Evolutionary conservation across 2,888 invertebrate species (phyloP).

Genomic region (Ophion ventricosus): DNA sequence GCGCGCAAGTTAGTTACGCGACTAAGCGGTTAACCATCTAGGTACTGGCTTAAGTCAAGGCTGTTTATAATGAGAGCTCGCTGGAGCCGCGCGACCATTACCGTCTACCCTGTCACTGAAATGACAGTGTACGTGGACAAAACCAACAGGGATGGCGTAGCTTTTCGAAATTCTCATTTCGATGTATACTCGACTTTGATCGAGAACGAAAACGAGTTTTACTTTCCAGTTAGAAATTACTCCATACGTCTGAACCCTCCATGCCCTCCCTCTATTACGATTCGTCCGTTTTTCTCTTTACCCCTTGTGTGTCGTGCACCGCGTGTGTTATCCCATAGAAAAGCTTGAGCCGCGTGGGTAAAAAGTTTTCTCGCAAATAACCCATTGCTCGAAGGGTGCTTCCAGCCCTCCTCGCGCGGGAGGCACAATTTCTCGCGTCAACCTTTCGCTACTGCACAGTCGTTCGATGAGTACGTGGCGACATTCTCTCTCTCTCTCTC

Average conservation of each 20-base stretch:
- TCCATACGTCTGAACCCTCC: constrained; percentile 65
- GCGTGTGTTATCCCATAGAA: constrained; percentile 55
- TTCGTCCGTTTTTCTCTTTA: constrained; percentile 57
- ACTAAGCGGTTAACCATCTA: no score
- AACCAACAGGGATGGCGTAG: constrained; percentile 52
- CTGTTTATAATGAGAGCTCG: no score
- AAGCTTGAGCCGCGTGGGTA: constrained; percentile 65
- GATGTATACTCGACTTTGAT: constrained; percentile 58
- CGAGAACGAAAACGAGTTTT: constrained; percentile 30
- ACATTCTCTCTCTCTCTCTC: constrained; percentile 21
- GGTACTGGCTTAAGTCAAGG: no score
- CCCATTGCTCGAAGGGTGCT: constrained; percentile 58
- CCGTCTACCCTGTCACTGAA: no score
- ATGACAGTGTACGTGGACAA: not conserved
- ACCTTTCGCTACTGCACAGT: constrained; percentile 43
- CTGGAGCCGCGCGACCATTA: no score
- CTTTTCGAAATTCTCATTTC: constrained; percentile 71
- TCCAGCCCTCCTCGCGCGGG: constrained; percentile 47
- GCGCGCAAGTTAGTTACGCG: no score
- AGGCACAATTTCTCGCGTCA: constrained; percentile 48
- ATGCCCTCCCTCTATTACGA: constrained; percentile 62
- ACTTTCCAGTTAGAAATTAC: constrained; percentile 58
- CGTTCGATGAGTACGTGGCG: constrained; percentile 21
- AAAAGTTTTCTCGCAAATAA: constrained; percentile 68
- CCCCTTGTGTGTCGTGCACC: constrained; percentile 59